These are phyloP conservation scores for Bombylius major DNA, from an alignment of 2,888 invertebrate genomes.

Conservation along the genomic window DNA sequence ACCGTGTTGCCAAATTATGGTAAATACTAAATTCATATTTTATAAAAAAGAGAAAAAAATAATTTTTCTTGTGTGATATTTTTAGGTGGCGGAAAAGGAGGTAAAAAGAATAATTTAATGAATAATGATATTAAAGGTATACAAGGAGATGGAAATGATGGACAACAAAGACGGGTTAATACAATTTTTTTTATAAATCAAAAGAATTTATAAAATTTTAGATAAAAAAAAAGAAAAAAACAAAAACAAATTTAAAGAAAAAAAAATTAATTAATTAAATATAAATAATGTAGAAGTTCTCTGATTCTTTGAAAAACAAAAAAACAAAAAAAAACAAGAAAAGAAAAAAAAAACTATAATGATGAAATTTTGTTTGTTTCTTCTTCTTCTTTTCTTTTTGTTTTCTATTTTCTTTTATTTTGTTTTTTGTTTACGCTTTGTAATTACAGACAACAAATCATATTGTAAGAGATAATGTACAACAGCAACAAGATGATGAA, in stretches of 20 bases:
- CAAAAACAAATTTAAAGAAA: too few relatives aligned
- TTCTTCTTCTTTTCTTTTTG: not conserved
- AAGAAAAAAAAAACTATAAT: not conserved
- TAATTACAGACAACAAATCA: not conserved
- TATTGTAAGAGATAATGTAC: not conserved
- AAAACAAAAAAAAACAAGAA: too few relatives aligned
- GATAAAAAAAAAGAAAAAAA: too few relatives aligned
- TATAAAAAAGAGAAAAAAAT: too few relatives aligned
- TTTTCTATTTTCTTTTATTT: not conserved
- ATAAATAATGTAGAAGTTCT: too few relatives aligned
- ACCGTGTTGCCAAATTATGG: constrained; percentile 21
- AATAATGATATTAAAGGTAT: not conserved
- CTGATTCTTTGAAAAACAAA: not conserved
- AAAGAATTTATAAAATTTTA: not conserved
- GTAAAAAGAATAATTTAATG: not conserved
- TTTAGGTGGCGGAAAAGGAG: not conserved
- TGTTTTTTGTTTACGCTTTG: not conserved
- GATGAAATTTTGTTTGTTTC: not conserved
- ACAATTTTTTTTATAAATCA: not conserved
- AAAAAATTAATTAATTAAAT: not conserved
- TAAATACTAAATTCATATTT: constrained; percentile 26
- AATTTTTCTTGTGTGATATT: not conserved
- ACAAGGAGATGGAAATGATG: not conserved
- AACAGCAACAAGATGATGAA: constrained; percentile 9
- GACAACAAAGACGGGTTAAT: not conserved